These are phyloP conservation scores for Chaetura pelagica DNA, from an alignment of 2,113 vertebrate species.

Conservation along the genomic window DNA sequence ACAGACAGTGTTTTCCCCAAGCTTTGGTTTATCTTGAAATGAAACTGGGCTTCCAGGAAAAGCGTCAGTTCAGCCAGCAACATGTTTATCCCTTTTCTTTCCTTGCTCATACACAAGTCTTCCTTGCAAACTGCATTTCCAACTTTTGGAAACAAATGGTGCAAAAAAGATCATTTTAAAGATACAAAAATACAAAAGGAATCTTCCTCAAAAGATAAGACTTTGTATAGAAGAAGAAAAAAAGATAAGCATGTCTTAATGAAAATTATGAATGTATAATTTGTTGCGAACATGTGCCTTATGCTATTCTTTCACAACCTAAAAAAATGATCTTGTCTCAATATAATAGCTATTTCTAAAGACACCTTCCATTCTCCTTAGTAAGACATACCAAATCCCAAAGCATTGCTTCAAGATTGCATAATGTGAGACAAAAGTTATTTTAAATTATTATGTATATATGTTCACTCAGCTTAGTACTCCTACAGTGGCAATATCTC, in stretches of 20 bases:
- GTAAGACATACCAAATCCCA: neutral
- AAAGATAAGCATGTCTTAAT: neutral
- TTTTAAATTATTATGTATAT: neutral
- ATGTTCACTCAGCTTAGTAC: neutral
- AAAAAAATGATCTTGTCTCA: neutral
- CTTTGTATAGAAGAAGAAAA: neutral
- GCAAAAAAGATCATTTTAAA: neutral
- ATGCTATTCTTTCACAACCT: neutral
- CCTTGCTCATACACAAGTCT: neutral
- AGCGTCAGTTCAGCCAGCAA: neutral
- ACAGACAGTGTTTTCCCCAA: neutral
- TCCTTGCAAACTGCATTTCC: neutral
- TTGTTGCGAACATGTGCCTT: neutral
- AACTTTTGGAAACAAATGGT: neutral
- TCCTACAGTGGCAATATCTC: neutral
- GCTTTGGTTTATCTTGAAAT: neutral
- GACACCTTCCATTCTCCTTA: neutral
- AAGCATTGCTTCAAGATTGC: neutral
- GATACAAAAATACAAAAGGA: neutral
- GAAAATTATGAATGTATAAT: neutral
- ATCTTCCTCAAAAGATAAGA: neutral
- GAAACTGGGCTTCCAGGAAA: neutral
- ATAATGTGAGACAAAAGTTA: neutral
- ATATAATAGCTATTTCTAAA: neutral
- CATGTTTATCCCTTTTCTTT: neutral